Conservation (phyloP, 2,797 vertebrate genomes). For the Xiphophorus birchmanni region DNA sequence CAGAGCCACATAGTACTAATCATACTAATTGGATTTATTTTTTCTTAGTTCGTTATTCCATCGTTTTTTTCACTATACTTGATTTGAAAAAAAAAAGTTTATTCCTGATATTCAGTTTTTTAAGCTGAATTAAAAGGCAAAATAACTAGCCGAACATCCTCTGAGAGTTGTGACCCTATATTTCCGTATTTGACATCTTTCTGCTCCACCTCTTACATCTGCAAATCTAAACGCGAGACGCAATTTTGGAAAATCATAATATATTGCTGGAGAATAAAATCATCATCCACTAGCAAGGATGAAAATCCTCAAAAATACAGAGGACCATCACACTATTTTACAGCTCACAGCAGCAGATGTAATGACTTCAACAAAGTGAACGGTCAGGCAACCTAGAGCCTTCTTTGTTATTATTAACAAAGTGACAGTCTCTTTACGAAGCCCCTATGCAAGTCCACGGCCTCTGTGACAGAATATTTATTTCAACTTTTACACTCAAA, state of each 20-base stretch:
- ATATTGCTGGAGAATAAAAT: neutral
- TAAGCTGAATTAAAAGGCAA: neutral
- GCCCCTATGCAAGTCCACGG: slow-evolving; percentile 2
- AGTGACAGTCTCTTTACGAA: slow-evolving; percentile 24
- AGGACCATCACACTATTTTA: neutral
- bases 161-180: neutral
- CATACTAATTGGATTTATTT: neutral
- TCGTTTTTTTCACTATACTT: neutral
- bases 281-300: neutral
- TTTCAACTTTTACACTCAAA: slow-evolving; percentile 49
- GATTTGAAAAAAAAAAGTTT: neutral
- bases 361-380: slow-evolving; percentile 24
- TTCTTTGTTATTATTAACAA: slow-evolving; percentile 27
- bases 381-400: slow-evolving; percentile 8
- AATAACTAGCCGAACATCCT: neutral
- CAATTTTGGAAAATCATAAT: neutral
- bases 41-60: neutral
- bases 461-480: slow-evolving; percentile 37
- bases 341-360: slow-evolving; percentile 11
- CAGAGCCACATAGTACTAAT: neutral
- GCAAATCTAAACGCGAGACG: neutral
- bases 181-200: neutral
- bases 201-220: neutral
- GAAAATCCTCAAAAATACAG: neutral
- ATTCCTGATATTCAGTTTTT: neutral